These are phyloP conservation scores for Hetaerina titia DNA, from an alignment of 2,888 invertebrate species.

Conservation along the genomic window DNA sequence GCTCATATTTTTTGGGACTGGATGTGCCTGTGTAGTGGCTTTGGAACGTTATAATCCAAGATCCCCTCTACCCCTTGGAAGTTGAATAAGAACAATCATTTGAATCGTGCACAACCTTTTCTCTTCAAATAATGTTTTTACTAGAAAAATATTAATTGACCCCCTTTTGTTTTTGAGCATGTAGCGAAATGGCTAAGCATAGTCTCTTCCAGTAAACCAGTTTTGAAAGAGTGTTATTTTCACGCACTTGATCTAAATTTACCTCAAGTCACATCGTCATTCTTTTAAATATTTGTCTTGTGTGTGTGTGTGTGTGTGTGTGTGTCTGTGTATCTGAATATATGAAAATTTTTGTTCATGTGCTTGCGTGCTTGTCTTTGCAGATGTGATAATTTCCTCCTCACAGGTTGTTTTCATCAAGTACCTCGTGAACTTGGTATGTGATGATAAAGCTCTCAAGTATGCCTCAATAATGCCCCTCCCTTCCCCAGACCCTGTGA, in stretches of 20 bases:
- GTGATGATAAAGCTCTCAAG: constrained; percentile 52
- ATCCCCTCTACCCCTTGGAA: constrained; percentile 37
- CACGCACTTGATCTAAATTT: constrained; percentile 36
- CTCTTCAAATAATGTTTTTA: constrained; percentile 39
- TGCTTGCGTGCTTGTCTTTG: constrained; percentile 44
- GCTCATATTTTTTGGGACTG: constrained; percentile 62
- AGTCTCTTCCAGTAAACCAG: background rate
- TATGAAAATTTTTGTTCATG: background rate
- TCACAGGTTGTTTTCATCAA: constrained; percentile 55
- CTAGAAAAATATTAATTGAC: constrained; percentile 45
- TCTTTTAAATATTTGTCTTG: background rate
- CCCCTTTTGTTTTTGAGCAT: constrained; percentile 41
- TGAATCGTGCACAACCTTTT: constrained; percentile 37
- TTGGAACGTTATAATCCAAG: constrained; percentile 53
- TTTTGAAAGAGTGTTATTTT: constrained; percentile 34
- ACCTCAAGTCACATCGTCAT: background rate
- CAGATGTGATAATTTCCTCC: constrained; percentile 50
- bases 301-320: constrained; percentile 3
- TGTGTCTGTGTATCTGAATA: background rate
- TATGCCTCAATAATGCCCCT: constrained; percentile 20
- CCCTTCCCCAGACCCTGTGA: background rate
- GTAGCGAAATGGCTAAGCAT: constrained; percentile 29
- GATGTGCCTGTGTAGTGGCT: constrained; percentile 63
- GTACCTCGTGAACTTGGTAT: constrained; percentile 39
- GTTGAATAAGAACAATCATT: constrained; percentile 20